Conservation (phyloP, 2,888 invertebrate genomes). For the Villa cingulata region DNA sequence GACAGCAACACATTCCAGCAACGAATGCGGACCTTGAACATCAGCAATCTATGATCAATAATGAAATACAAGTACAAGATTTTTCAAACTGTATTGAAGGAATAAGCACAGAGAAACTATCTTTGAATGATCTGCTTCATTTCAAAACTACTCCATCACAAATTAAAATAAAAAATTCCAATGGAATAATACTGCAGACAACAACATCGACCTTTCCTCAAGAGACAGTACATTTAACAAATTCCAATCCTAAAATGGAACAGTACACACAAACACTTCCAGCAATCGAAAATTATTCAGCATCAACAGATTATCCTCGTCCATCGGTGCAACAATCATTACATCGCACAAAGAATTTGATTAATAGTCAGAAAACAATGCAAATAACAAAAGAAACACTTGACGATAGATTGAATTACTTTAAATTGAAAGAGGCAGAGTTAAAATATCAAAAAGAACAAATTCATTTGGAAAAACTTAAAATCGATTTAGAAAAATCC, state of each 20-base stretch:
- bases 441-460: constrained; percentile 30
- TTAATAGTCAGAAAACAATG: background rate
- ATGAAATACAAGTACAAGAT: constrained; percentile 20
- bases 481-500: constrained; percentile 28
- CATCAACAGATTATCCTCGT: background rate
- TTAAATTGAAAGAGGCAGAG: constrained; percentile 32
- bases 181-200: background rate
- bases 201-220: constrained; percentile 17
- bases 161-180: background rate
- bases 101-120: constrained; percentile 32
- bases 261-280: constrained; percentile 18
- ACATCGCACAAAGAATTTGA: background rate
- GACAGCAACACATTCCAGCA: background rate
- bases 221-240: background rate
- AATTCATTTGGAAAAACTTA: constrained; percentile 28
- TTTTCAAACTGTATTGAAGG: constrained; percentile 20
- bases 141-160: constrained; percentile 22
- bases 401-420: constrained; percentile 29
- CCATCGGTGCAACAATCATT: constrained; percentile 1
- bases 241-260: constrained; percentile 15
- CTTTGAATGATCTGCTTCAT: constrained; percentile 30
- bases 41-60: background rate
- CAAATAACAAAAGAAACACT: background rate
- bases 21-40: too few relatives aligned
- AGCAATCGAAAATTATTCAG: constrained; percentile 14